Conservation (phyloP, 2,113 vertebrate species). For the Ivindomyrus marchei region DNA sequence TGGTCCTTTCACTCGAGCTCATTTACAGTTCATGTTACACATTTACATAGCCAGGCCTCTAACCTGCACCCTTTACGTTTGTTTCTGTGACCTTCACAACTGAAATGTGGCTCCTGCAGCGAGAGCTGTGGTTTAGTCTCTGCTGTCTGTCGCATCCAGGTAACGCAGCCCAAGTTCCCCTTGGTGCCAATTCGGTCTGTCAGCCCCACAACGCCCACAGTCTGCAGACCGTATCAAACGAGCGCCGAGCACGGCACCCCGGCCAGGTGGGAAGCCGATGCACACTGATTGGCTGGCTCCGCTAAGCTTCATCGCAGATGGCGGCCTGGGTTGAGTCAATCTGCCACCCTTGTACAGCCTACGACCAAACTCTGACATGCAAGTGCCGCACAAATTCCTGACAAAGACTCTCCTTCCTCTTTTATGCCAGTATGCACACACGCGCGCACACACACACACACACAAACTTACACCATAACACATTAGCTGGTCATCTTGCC, state of each 20-base stretch:
- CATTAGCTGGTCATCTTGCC: not conserved
- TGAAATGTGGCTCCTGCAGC: not conserved
- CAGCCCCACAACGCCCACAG: not conserved
- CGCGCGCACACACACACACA: too few relatives aligned
- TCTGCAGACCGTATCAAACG: not conserved
- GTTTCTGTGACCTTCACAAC: not conserved
- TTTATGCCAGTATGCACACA: not conserved
- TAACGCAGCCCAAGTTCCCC: not conserved
- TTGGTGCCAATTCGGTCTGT: not conserved
- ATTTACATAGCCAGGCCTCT: not conserved
- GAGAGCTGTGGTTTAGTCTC: not conserved
- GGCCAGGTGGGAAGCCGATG: not conserved
- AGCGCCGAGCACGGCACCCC: not conserved
- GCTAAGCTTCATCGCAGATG: not conserved
- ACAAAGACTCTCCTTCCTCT: not conserved
- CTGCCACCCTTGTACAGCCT: not conserved
- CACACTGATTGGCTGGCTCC: not conserved
- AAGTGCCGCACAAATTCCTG: not conserved
- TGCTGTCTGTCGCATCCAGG: not conserved
- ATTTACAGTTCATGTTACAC: not conserved
- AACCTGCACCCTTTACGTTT: not conserved
- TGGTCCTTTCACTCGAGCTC: not conserved
- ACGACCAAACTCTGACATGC: not conserved
- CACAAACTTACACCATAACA: not conserved
- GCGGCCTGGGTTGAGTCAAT: not conserved